Evolutionary conservation across 2,113 vertebrate species (phyloP), one percentile per base, ranked within the genome.

Genomic region (Alces alces): DNA sequence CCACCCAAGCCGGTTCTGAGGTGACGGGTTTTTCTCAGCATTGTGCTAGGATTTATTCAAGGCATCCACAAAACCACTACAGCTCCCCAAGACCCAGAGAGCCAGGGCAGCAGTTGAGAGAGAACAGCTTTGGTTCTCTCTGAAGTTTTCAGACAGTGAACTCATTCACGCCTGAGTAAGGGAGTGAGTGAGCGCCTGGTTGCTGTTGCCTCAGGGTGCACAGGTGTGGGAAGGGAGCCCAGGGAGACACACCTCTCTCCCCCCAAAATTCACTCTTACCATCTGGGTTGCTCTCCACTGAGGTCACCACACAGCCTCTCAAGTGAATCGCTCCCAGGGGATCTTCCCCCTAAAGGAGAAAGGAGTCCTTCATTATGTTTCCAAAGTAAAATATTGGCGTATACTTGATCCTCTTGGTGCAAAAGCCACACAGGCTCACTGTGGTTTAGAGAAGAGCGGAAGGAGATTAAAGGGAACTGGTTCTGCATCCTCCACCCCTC

Each of bases 251-350:
- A 23, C 4, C 12, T 78, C 27, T 33, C 33, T 90, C 80, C 39
- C 70, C 76, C 4, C 89, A 39, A 88, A 93, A 30, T 33, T 5
- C 21, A 45, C 97, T 33, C 99, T 99, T 99, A 99, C 99, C 99
- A 87, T 99, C 99, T 60, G 99, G 98, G 73, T 98, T 99, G 47
- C 98, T 99, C 98, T 99, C 99, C 96, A 99, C 99, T 6, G 99
- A 99, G 27, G 99, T 99, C 91, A 99, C 99, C 94, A 99, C 99
- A 0, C 99, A 99, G 4, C 99, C 99, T 95, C 99, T 99, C 98
- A 99, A 98, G 93, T 99, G 99, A 98, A 99, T 98, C 2, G 99
- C 99, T 91, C 99, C 99, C 87, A 99, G 98, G 3, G 99, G 99
- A 3, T 99, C 99, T 84, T 99, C 97, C 98, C 99, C 97, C 99